Evolutionary conservation across 2,888 invertebrate genomes (phyloP), one percentile per base, ranked within the genome.

Genomic region (Drosophila subsilvestris): DNA sequence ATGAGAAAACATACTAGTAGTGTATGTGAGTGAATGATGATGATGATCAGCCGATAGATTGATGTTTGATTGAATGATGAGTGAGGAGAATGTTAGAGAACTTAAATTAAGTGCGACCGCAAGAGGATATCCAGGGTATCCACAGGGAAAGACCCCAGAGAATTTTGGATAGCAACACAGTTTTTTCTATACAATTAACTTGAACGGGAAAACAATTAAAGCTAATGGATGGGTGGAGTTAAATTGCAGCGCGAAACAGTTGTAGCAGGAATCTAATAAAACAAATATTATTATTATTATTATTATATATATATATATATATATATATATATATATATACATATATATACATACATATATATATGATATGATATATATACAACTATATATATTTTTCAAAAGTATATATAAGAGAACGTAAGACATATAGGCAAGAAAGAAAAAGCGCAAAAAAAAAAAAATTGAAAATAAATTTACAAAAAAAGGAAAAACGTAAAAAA

Each of bases 251-350:
- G 67, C 58, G 67, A 71, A 58, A 37, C 14, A 75, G 79, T 74
- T 79, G 76, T 79, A 87, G 89, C 82, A 84, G 86, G 88, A 88
- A 82, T 88, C 77, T 87, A 82, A 83, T 77, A 75, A 75, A 62
- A 73, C n/a, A 62, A 42, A 62, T 51, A 60, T 48, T 53, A 66
- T 58, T 54, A 75, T 56, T 75, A 42, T 60, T 51, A 60, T 48
- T 53, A 66, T 56, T 54, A 75, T 56, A 76, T 61, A 67, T 67
- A 65, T 66, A 67, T 60, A 73, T 58, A 45, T 63, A 59, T 63
- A 72, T 55, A 60, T 53, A 70, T 43, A n/a, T n/a, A n/a, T n/a
- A n/a, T n/a, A 12, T 22, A 22, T 53, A 66, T 58, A 70, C 49
- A 63, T 54, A 75, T 56, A 79, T 61, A 67, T 67, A 63, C 63